These are phyloP conservation scores for Luscinia luscinia DNA, from an alignment of 2,797 vertebrate species.

Conservation along the genomic window DNA sequence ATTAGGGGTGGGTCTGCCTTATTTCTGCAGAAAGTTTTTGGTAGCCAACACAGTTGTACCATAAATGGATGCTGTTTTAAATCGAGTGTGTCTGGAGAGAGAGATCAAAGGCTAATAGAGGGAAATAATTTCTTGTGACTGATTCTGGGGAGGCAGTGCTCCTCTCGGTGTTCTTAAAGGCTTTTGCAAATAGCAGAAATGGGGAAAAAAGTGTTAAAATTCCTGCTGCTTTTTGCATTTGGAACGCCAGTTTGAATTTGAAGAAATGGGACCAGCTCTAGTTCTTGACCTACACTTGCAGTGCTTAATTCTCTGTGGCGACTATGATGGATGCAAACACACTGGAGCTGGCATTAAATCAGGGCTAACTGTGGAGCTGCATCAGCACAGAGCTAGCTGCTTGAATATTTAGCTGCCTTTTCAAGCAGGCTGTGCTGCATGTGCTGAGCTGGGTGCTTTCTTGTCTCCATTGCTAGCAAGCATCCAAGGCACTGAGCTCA, in stretches of 20 bases:
- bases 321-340: not conserved
- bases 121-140: not conserved
- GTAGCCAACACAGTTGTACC: not conserved
- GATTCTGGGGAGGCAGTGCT: not conserved
- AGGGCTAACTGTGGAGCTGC: slow-evolving; percentile 7
- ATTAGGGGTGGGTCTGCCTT: not conserved
- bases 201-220: not conserved
- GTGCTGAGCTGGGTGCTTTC: slow-evolving; percentile 29
- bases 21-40: not conserved
- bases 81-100: not conserved
- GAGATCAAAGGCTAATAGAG: not conserved
- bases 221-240: not conserved
- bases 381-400: slow-evolving; percentile 40
- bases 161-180: not conserved
- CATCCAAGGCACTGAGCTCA: fast-evolving
- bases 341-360: not conserved
- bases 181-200: not conserved
- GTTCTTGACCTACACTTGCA: slow-evolving; percentile 31
- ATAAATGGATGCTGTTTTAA: not conserved
- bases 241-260: not conserved
- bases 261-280: not conserved
- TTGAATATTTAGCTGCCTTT: slow-evolving; percentile 13
- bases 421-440: not conserved
- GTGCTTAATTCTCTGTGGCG: slow-evolving; percentile 26
- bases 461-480: not conserved